These are phyloP conservation scores for Adelphocoris suturalis DNA, from an alignment of 2,888 invertebrate genomes.

Conservation along the genomic window DNA sequence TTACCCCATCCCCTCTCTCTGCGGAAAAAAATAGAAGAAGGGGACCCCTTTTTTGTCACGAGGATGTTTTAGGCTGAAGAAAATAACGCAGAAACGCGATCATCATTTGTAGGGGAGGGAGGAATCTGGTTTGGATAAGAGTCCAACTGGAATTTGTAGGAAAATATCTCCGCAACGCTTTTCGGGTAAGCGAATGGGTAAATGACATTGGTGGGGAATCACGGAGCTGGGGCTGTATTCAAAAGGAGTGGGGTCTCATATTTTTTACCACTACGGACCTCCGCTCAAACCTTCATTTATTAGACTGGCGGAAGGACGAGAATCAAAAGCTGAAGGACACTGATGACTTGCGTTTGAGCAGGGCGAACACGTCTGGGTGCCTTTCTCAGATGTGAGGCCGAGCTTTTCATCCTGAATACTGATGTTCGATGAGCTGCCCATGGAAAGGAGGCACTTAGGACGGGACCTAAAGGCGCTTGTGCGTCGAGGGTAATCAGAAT, in stretches of 20 bases:
- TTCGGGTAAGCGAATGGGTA: neutral
- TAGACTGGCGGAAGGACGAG: neutral
- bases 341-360: neutral
- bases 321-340: neutral
- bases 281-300: conserved; percentile 8
- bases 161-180: neutral
- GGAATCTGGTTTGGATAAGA: neutral
- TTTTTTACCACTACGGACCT: neutral
- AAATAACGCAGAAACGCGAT: conserved; percentile 46
- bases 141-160: neutral
- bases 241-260: neutral
- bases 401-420: neutral
- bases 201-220: neutral
- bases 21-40: conserved; percentile 1
- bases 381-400: neutral
- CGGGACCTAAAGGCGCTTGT: neutral
- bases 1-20: neutral
- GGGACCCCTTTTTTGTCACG: conserved; percentile 12
- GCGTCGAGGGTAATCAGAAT: neutral
- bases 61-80: conserved; percentile 44
- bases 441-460: conserved; percentile 5
- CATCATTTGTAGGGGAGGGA: conserved; percentile 39
- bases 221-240: neutral
- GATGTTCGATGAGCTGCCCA: conserved; percentile 7
- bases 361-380: conserved; percentile 5